A percentile compares a stretch with the other conserved stretches of the same genome.
Conservation (phyloP, 2,113 vertebrate genomes). For the Chaetura pelagica region DNA sequence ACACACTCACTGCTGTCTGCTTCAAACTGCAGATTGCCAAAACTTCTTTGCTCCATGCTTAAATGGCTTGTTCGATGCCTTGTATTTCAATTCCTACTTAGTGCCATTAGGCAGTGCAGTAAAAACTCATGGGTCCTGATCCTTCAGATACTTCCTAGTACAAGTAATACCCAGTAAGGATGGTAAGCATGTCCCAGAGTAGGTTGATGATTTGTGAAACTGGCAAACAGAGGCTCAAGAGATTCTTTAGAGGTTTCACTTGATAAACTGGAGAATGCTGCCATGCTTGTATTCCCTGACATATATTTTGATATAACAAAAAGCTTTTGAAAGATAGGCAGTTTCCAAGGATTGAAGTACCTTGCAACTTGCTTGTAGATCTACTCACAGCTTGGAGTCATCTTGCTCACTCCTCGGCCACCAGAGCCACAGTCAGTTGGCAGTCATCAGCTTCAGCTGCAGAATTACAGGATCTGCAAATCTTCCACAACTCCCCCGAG, state of each 20-base stretch:
- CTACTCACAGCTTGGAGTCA: background rate
- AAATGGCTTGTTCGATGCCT: background rate
- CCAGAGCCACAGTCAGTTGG: background rate
- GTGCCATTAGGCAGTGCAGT: background rate
- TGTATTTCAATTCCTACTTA: slow-evolving; percentile 16
- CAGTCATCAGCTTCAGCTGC: slow-evolving; percentile 42
- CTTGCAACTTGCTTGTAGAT: background rate
- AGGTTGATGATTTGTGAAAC: slow-evolving; percentile 31
- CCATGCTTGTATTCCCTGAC: background rate
- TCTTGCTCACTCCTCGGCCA: background rate
- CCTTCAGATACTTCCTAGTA: slow-evolving; percentile 8
- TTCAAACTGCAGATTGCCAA: background rate
- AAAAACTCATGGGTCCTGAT: slow-evolving; percentile 1
- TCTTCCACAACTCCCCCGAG: slow-evolving; percentile 3
- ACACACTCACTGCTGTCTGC: background rate
- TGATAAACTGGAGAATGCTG: slow-evolving; percentile 44
- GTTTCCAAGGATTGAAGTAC: slow-evolving; percentile 10
- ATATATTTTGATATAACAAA: slow-evolving; percentile 34
- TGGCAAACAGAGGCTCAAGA: slow-evolving; percentile 31
- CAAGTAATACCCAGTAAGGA: slow-evolving; percentile 4
- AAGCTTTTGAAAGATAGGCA: slow-evolving; percentile 35
- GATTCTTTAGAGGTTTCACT: slow-evolving; percentile 55
- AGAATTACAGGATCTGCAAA: slow-evolving; percentile 52
- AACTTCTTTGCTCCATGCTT: background rate
- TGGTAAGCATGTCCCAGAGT: background rate